These are phyloP conservation scores for Lysandra coridon DNA, from an alignment of 2,888 invertebrate species.

Conservation along the genomic window DNA sequence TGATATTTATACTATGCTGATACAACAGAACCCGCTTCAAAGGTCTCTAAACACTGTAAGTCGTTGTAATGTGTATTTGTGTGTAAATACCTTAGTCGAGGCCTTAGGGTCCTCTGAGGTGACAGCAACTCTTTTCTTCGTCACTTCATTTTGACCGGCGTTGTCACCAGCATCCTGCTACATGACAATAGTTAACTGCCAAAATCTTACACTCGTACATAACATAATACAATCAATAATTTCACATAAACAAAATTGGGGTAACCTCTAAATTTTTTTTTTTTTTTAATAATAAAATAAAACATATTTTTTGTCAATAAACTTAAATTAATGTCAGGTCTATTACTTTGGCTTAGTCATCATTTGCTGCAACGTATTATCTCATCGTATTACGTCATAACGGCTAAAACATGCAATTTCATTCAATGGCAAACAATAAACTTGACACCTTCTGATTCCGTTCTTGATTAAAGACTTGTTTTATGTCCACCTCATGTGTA, in stretches of 20 bases:
- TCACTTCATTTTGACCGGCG: slow-evolving; percentile 61
- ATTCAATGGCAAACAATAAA: slow-evolving; percentile 16
- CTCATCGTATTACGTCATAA: slow-evolving; percentile 1
- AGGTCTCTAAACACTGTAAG: neutral
- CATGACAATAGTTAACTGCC: neutral
- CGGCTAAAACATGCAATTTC: neutral
- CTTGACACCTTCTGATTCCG: neutral
- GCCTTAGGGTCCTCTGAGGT: slow-evolving; percentile 61
- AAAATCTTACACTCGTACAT: neutral
- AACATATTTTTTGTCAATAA: no score
- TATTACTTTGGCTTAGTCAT: neutral
- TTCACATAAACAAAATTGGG: no score
- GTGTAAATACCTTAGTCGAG: slow-evolving; percentile 57
- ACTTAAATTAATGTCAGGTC: neutral
- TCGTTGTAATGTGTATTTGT: neutral
- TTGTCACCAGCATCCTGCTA: slow-evolving; percentile 66
- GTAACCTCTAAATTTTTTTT: no score
- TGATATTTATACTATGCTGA: neutral
- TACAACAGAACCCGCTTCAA: neutral
- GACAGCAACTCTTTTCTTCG: slow-evolving; percentile 66
- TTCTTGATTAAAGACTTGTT: neutral
- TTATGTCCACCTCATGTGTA: neutral
- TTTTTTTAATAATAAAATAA: no score
- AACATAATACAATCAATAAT: neutral
- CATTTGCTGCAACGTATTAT: neutral